These are phyloP conservation scores for Cyanoderma ruficeps DNA, from an alignment of 2,113 vertebrate species.

Conservation along the genomic window DNA sequence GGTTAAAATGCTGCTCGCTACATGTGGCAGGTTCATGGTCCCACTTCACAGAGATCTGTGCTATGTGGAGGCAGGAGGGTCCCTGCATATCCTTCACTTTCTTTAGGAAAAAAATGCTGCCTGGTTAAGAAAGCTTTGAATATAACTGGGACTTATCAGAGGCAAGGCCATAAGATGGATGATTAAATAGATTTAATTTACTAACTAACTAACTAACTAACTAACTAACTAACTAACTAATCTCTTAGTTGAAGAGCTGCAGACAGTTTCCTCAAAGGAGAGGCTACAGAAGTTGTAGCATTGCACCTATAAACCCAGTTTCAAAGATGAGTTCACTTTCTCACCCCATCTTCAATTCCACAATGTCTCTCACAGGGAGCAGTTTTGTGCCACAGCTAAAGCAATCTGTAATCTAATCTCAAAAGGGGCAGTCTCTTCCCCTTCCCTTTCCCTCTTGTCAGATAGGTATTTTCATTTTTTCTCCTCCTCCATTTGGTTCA, in stretches of 20 bases:
- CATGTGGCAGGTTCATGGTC: not conserved
- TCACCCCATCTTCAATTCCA: not conserved
- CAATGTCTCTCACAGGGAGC: not conserved
- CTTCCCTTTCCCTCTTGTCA: not conserved
- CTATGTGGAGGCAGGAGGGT: not conserved
- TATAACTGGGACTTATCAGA: not conserved
- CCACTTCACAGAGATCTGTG: not conserved
- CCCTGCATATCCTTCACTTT: not conserved
- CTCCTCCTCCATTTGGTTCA: not conserved
- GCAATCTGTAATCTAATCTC: not conserved
- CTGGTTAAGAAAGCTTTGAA: not conserved
- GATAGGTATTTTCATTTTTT: not conserved
- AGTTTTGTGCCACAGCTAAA: not conserved
- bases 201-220: no score
- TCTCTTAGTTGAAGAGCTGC: not conserved
- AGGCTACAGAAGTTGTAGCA: not conserved
- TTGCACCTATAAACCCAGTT: not conserved
- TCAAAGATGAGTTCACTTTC: not conserved
- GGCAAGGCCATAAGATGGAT: not conserved
- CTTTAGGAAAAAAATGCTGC: not conserved
- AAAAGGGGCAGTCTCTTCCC: not conserved
- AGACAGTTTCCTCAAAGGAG: not conserved
- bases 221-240: not conserved
- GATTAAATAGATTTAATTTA: not conserved
- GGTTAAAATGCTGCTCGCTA: fast-evolving